Conservation (phyloP, 1,140 invertebrate genomes). For the Chironomus tepperi region DNA sequence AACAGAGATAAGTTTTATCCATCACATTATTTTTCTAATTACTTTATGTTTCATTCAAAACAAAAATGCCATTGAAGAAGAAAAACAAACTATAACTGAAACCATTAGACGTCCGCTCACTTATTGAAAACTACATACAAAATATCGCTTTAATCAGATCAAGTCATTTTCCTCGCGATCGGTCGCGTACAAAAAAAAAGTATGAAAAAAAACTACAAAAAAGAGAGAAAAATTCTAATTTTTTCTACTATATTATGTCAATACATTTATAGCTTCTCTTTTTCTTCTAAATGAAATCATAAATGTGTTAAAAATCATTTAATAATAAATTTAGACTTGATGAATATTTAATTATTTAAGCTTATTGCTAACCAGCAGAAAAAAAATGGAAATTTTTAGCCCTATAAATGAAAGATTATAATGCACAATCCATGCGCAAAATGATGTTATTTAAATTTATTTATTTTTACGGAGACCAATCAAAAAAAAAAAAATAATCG, state of each 20-base stretch:
- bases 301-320: constrained; percentile 14
- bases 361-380: constrained; percentile 12
- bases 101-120: background rate
- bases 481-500: constrained; percentile 8
- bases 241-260: background rate
- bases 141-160: background rate
- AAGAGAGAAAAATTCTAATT: background rate
- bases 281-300: constrained; percentile 1
- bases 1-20: background rate
- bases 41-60: background rate
- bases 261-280: background rate
- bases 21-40: constrained; percentile 8
- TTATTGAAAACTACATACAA: background rate
- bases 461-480: constrained; percentile 13
- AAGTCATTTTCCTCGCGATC: background rate
- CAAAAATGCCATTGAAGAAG: no score
- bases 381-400: constrained; percentile 6
- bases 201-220: background rate
- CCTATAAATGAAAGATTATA: constrained; percentile 3
- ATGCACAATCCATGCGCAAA: constrained; percentile 11
- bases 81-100: no score
- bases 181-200: background rate
- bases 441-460: constrained; percentile 15
- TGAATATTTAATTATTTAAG: constrained; percentile 10
- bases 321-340: constrained; percentile 15